Evolutionary conservation across 2,888 invertebrate species (phyloP), one percentile per base, ranked within the genome.

Genomic region (Macaria liturata): DNA sequence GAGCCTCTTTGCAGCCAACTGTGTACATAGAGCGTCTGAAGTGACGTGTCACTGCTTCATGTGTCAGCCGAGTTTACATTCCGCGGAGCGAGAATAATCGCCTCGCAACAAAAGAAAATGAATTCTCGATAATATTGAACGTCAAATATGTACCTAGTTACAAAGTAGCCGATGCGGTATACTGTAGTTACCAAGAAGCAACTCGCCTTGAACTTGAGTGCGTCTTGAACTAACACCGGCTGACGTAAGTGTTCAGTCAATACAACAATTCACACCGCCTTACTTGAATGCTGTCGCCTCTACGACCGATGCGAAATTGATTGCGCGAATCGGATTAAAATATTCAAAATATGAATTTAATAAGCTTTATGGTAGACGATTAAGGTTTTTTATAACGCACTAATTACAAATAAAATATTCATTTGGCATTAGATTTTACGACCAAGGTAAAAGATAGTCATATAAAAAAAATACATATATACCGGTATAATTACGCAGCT

Each of bases 191-290:
- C 56, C 56, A 59, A 64, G 58, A 61, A 68, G 63, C 53, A 39
- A 45, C 63, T 75, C 74, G 64, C 89, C 90, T 91, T 91, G 88
- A 91, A 90, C 90, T 89, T 89, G 76, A 77, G 71, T 74, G 69
- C 72, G 75, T 72, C 79, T 80, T 70, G 66, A 71, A 75, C 67
- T 61, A 71, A 79, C 76, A 67, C 57, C 34, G 63, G 74, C 71
- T 88, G 86, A 91, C 89, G 88, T 83, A 89, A 88, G 83, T 83
- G 75, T 66, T 78, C 74, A 78, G 83, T 83, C 81, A 87, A 85
- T 81, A 88, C 70, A 80, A 69, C 77, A 80, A 86, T 88, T 86
- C 76, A 81, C 85, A 86, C 82, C 68, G 59, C 66, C 64, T 66
- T 69, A 66, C 65, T 66, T 77, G 73, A 77, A 72, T 69, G 64